Evolutionary conservation across 2,888 invertebrate genomes (phyloP), one percentile per base, ranked within the genome.

Genomic region (Pristionchus fissidentatus): DNA sequence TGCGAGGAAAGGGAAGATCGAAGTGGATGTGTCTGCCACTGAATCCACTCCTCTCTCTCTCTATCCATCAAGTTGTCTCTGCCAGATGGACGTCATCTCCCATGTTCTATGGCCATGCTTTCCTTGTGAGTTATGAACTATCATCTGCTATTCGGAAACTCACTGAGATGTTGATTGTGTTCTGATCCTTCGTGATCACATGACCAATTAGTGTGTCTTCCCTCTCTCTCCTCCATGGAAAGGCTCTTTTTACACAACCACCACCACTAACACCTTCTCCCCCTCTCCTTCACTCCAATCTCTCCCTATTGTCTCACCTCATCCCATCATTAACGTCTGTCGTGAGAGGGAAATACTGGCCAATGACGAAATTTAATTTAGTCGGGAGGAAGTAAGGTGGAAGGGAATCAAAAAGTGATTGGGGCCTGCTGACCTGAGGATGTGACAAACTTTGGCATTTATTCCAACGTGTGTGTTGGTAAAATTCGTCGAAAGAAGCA

Each of bases 61-160:
- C 55, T 86, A 87, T 52, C 89, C 88, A 2, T 86, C 88, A 0
- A 85, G 87, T 62, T 92, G 92, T 82, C 84, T 92, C 15, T 92
- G 92, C 80, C 92, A 92, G 73, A 79, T 92, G 26, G 92, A 92
- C 83, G 89, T 86, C 78, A 86, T 88, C n/a, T 89, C 90, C 1
- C 90, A 90, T 38, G 88, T 90, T 19, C 66, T 92, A 3, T 92
- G 92, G 92, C 92, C 92, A 0, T 92, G 92, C 83, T 92, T 92
- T 87, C 92, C 92, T 46, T 91, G 91, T 91, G 60, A 88, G 89
- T 85, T 70, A 29, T 13, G 10, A 49, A 15, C 10, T 49, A 49
- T 49, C 10, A n/a, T n/a, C n/a, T n/a, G 15, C n/a, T 57, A 3
- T 35, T 70, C 22, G 13, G 4, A 62, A 22, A 5, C 26, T 62